phyloP scores from a whole-genome alignment of 1,140 invertebrate genomes.

The Drosophila truncata region DNA sequence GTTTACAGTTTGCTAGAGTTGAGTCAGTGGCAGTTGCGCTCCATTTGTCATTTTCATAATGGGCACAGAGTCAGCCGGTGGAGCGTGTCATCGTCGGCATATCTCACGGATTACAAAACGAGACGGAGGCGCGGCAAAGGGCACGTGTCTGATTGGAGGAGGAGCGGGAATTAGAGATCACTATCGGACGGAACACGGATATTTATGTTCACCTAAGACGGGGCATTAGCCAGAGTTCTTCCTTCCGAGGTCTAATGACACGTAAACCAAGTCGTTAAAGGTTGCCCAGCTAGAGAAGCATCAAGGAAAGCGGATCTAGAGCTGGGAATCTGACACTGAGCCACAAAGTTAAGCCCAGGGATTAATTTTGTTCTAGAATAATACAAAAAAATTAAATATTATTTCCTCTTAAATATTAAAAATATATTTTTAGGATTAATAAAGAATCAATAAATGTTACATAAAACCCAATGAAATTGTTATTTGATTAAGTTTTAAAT shows the following conservation, averaged over 20 bases:
- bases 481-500: background rate
- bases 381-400: too few species aligned
- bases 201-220: constrained; percentile 73
- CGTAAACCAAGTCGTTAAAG: constrained; percentile 72
- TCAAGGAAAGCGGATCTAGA: constrained; percentile 19
- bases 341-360: constrained; percentile 11
- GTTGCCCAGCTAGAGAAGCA: constrained; percentile 45
- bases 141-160: constrained; percentile 50
- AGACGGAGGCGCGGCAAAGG: constrained; percentile 27
- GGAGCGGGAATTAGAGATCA: constrained; percentile 44
- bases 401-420: background rate
- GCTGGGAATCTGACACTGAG: constrained; percentile 19
- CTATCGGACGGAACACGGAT: constrained; percentile 59
- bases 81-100: constrained; percentile 60
- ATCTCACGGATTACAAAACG: constrained; percentile 64
- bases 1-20: background rate
- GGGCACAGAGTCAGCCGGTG: constrained; percentile 44
- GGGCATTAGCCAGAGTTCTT: constrained; percentile 36
- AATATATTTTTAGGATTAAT: background rate
- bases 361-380: constrained; percentile 1
- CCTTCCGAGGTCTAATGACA: constrained; percentile 53
- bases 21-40: constrained; percentile 59
- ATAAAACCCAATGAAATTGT: background rate
- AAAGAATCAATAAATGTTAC: too few species aligned
- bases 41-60: constrained; percentile 80